Conservation (phyloP, 53 echinoderm and acorn worm genomes). For the Henricia sp. region DNA sequence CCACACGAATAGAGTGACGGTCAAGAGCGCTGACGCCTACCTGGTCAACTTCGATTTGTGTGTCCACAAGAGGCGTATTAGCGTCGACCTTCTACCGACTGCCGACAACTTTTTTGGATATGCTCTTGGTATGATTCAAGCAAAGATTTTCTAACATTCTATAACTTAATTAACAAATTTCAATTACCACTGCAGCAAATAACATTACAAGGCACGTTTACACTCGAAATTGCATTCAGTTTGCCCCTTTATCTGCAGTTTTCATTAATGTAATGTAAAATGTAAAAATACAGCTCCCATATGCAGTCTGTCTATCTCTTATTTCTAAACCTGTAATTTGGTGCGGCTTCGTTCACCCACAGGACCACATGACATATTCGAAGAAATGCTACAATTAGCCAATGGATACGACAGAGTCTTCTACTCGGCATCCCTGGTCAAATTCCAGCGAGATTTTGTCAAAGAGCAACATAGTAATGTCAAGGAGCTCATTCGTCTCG, state of each 20-base stretch:
- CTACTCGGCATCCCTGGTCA: conserved; percentile 50
- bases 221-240: too few relatives aligned
- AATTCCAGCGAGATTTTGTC: conserved; percentile 45
- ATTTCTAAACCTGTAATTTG: neutral
- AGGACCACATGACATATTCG: conserved; percentile 1
- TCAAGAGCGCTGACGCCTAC: neutral
- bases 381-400: conserved; percentile 13
- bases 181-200: too few relatives aligned
- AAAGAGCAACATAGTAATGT: conserved; percentile 19
- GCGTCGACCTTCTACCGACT: conserved; percentile 23
- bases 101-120: conserved; percentile 3
- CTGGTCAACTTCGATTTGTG: conserved; percentile 5
- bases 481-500: conserved; percentile 57
- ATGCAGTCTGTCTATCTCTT: too few relatives aligned
- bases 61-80: neutral
- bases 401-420: neutral
- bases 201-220: too few relatives aligned
- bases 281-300: too few relatives aligned
- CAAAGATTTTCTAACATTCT: too few relatives aligned
- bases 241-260: too few relatives aligned
- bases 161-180: neutral
- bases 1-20: neutral
- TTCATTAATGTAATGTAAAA: too few relatives aligned
- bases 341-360: neutral
- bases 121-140: neutral